Conservation (phyloP, 92 coral and sea anemone species). For the Diadumene lineata region DNA sequence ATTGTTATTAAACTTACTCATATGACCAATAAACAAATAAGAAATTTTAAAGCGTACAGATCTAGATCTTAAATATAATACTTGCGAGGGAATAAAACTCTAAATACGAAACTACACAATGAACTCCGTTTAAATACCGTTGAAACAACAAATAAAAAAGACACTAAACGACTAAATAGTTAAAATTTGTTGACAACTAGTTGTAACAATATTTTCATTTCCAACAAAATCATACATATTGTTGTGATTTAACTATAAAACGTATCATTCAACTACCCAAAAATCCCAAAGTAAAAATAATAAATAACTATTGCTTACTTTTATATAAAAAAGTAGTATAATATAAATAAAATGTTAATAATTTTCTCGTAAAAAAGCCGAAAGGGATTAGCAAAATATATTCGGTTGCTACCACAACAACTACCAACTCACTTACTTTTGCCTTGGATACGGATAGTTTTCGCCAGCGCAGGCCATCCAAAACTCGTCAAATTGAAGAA, state of each 20-base stretch:
- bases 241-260: not conserved
- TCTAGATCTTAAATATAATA: too few relatives aligned
- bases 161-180: too few relatives aligned
- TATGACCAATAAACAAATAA: too few relatives aligned
- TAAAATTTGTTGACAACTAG: too few relatives aligned
- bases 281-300: not conserved
- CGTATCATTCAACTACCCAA: not conserved
- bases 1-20: too few relatives aligned
- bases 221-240: not conserved
- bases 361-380: not conserved
- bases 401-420: conserved; percentile 53
- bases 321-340: not conserved
- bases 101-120: too few relatives aligned
- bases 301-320: not conserved
- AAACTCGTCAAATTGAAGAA: conserved; percentile 14
- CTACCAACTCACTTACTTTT: conserved; percentile 37
- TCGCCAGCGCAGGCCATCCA: conserved; percentile 71
- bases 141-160: too few relatives aligned
- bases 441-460: conserved; percentile 59
- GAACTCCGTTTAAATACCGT: too few relatives aligned
- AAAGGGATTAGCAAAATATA: not conserved
- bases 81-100: too few relatives aligned
- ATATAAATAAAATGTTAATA: not conserved
- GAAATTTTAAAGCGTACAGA: too few relatives aligned
- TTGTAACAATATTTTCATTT: not conserved